Evolutionary conservation across 2,113 vertebrate genomes (phyloP).

Genomic region (Penelope pileata): DNA sequence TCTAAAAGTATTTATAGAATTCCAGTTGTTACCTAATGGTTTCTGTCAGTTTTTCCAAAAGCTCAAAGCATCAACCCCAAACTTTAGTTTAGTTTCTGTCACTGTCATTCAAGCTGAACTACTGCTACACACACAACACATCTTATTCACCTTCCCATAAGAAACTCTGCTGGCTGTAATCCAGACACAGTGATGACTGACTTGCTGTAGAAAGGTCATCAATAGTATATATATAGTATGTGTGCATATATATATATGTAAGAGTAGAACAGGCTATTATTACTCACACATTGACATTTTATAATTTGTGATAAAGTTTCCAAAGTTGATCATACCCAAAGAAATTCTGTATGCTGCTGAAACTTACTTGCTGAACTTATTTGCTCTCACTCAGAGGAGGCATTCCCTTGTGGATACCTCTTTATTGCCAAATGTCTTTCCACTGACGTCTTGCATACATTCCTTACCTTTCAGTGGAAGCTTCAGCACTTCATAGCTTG

Average conservation of each 20-base stretch:
- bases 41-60: not conserved
- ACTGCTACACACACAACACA: not conserved
- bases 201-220: fast-evolving
- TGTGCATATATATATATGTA: too few relatives aligned
- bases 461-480: not conserved
- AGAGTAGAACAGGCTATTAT: not conserved
- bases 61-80: not conserved
- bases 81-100: not conserved
- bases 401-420: not conserved
- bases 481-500: not conserved
- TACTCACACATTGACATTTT: not conserved
- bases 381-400: not conserved
- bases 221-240: not conserved
- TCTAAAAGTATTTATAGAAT: not conserved
- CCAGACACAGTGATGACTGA: fast-evolving
- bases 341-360: not conserved
- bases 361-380: not conserved
- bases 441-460: not conserved
- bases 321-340: not conserved
- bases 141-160: not conserved
- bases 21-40: not conserved
- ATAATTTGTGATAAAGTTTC: not conserved
- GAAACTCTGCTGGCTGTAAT: not conserved
- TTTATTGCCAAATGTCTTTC: not conserved
- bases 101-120: not conserved